These are phyloP conservation scores for Pseudotriccus pelzelni DNA, from an alignment of 2,797 vertebrate genomes.

Conservation along the genomic window DNA sequence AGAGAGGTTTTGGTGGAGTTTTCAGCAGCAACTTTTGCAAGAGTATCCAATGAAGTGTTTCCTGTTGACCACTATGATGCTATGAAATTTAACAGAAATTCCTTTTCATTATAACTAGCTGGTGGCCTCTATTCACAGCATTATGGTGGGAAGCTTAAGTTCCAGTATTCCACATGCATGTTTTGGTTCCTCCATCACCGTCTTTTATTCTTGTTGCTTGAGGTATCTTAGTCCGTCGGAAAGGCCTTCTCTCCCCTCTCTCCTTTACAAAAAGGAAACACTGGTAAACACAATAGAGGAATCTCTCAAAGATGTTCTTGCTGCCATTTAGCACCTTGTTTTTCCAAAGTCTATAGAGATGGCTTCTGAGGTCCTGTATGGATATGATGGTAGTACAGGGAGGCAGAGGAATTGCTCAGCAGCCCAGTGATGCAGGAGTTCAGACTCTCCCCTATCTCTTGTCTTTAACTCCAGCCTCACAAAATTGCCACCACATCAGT, in stretches of 20 bases:
- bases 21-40: background rate
- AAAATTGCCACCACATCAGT: background rate
- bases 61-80: background rate
- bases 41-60: background rate
- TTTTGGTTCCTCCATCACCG: background rate
- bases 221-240: background rate
- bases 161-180: background rate
- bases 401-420: background rate
- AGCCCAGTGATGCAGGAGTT: background rate
- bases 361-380: background rate
- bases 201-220: background rate
- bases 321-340: background rate
- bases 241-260: background rate
- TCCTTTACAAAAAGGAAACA: background rate
- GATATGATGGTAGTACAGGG: rapidly evolving
- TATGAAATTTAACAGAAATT: background rate
- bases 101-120: background rate
- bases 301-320: background rate
- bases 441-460: background rate
- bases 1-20: background rate
- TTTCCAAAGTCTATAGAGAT: background rate
- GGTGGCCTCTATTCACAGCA: background rate
- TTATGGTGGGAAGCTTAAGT: background rate
- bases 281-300: background rate
- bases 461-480: background rate